Evolutionary conservation across 2,888 invertebrate genomes (phyloP).

Genomic region (Criorhina ranunculi): DNA sequence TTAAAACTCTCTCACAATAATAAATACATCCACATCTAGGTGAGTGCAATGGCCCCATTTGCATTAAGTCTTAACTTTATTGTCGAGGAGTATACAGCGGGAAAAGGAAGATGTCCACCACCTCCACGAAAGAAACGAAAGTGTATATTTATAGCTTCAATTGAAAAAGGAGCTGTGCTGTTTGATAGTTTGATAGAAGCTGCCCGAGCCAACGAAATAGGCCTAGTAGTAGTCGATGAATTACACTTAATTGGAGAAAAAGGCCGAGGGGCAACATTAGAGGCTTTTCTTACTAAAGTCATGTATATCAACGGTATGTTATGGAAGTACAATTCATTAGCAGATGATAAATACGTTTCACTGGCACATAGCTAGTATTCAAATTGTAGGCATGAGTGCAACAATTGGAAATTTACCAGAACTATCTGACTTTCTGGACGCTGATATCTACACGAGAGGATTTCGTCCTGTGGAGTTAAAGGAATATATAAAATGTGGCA

Average conservation of each 20-base stretch:
- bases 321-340: constrained; percentile 31
- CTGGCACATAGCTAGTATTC: constrained; percentile 86
- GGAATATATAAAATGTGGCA: constrained; percentile 92
- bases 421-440: constrained; percentile 91
- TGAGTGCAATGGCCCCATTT: constrained; percentile 90
- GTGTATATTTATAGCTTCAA: constrained; percentile 95
- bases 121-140: constrained; percentile 90
- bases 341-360: constrained; percentile 59
- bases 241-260: constrained; percentile 96
- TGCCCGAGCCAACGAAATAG: constrained; percentile 90
- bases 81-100: constrained; percentile 97
- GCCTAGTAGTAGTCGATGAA: constrained; percentile 94
- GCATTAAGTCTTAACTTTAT: constrained; percentile 94
- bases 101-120: constrained; percentile 95
- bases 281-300: constrained; percentile 92
- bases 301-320: constrained; percentile 88
- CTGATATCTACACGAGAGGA: constrained; percentile 92
- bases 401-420: constrained; percentile 96
- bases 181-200: constrained; percentile 93
- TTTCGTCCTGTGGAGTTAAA: constrained; percentile 95
- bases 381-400: constrained; percentile 98
- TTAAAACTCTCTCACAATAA: background rate
- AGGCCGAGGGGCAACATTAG: constrained; percentile 93
- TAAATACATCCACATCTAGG: constrained; percentile 74
- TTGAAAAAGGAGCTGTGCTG: constrained; percentile 96